Base-by-base conservation (phyloP, 2,797 vertebrate genomes). In the Sebastiscus tertius region DNA sequence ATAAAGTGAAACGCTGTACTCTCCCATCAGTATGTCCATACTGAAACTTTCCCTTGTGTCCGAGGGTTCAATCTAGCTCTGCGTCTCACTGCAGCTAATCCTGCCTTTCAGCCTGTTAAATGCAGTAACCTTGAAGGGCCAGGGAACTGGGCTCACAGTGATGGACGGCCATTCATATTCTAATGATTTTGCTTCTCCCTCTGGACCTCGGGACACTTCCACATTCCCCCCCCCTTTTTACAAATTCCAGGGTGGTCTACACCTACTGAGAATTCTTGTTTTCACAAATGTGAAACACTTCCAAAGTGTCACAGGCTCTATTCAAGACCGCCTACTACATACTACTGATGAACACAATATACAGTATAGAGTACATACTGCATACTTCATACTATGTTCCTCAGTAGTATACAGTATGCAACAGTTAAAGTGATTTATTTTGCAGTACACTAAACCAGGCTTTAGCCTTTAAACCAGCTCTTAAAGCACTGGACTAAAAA, bases 161-260 rank as follows among this genome's bases (percentile, higher is more conserved):
- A 87, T 66, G 79, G 84, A 81, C 75, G 8, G 63, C 63, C 82
- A 90, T 95, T 95, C 86, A 91, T 92, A 91, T 93, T 94, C 69
- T 91, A 94, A 94, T 93, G 59, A 27, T 77, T 84, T 58, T 63
- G 54, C 71, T 65, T 79, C 62, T 81, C 78, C 58, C 31, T 65
- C 9, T 8, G 39, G 77, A 36, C 66, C 46, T 29, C 10, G 3
- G 54, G 65, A 76, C 78, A 60, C 69, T 67, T 86, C 71, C 70
- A 77, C 76, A 77, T 66, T 5, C 36, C 33, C 63, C 82, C 55
- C 61, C 27, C 31, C 6, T 13, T 74, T 77, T 76, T 58, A 63
- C 34, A 39, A 67, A 87, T 75, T 60, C 54, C 69, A 69, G 29
- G 71, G 87, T 83, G 74, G 82, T 84, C 83, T 77, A 66, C 62